Base-by-base conservation (phyloP, 2,888 invertebrate species). In the Acleris holmiana region DNA sequence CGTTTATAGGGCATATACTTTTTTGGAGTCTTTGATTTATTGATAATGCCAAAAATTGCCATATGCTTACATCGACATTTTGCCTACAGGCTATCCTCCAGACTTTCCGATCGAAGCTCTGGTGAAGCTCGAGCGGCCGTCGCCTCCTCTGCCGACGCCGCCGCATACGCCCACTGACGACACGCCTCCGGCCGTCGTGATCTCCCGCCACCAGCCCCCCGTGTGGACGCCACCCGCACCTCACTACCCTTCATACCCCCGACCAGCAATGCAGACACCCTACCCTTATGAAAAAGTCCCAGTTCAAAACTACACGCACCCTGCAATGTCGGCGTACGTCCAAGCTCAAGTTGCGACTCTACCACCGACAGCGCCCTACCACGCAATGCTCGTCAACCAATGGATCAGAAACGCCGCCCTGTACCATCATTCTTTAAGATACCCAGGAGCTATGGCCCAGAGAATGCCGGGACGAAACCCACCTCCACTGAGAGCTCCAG, bases 361-460 rank as follows among this genome's bases (percentile, higher is more conserved):
- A 19, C 93, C 86, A 51, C 93, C 91, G 44, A 84, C 92, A 46
- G 88, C 92, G 0, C 89, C 93, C 0, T 93, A 94, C 71, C 93
- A 94, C 57, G 94, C 95, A 0, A 90, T 95, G 77, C 83, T 96
- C 40, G 94, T 96, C 80, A 95, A 95, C 76, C 96, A 96, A 74
- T 96, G 96, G 95, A 93, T 96, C 69, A 93, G 95, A 78, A 95
- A 94, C 75, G 95, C 95, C 0, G 95, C 95, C 0, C 79, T 95
- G 41, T 95, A 95, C 75, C 95, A 95, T 68, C 94, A 94, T 68
- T 84, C 91, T 1, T 74, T 93, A 64, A 85, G 92, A 73, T 94
- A 93, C 72, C 93, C 92, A 0, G 83, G 85, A 60, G 86, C 87
- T 2, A 93, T 93, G 86, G 86, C 89, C 51, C 93, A 92, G 63